Base-by-base conservation (phyloP, 2,888 invertebrate genomes). In the Lepidonotus clava region DNA sequence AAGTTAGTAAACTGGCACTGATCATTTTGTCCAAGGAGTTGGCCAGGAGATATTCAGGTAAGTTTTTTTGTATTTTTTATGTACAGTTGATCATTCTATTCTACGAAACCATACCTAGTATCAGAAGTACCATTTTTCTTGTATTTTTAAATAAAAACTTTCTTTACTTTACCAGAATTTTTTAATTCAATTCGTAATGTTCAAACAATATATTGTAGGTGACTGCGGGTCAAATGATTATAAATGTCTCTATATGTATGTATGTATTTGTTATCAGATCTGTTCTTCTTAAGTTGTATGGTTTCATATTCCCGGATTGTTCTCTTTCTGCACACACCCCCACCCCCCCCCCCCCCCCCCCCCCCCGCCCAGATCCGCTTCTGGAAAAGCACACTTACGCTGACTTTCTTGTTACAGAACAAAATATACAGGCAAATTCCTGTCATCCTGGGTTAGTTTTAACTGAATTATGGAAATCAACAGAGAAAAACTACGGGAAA, bases 1-100 rank as follows among this genome's bases (percentile, higher is more conserved):
- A 84, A 24, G 61, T 21, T 34, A 84, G 84, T 28, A 84, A 84
- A 21, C 40, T 84, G 53, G 84, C 84, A 8, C 41, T 84, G 32
- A 41, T 56, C 21, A 28, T 80, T 6, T 32, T 80, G 41, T 41
- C 80, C 1, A 24, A 28, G n/a, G 80, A 80, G 46, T 24, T 80
- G 2, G 41, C 80, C 1, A 14, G 46, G 18, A 80, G 28, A 80
- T 80, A 46, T 46, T 24, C 80, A 41, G 80, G 80, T 80, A 80
- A 4, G 21, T 21, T 6, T 24, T 14, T 8, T 6, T 28, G n/a
- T 6, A 14, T 32, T 66, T 6, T 14, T 66, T 66, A n/a, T 21
- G 32, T 66, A 14, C 66, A 8, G 8, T 8, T 66, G 6, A n/a
- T n/a, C 46, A 46, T 8, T 46, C 46, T 18, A 46, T 18, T 46